Evolutionary conservation across 1,140 invertebrate species (phyloP).

Genomic region (Lethrus apterus): DNA sequence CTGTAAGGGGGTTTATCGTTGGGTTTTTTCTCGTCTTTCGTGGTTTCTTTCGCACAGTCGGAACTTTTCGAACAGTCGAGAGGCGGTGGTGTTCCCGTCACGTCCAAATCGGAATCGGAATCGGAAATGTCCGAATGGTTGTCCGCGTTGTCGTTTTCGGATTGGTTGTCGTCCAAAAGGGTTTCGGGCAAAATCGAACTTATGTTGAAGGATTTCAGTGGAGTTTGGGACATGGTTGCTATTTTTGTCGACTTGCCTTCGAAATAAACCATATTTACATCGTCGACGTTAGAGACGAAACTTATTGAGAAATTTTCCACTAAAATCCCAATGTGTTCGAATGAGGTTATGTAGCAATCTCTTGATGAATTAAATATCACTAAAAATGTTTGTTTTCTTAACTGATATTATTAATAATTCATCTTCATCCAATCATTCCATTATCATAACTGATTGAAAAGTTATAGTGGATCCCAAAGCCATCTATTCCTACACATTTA

Average conservation of each 20-base stretch:
- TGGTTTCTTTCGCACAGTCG: constrained; percentile 9
- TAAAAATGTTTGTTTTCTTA: too few relatives aligned
- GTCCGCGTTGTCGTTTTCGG: constrained; percentile 18
- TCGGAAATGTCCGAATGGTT: constrained; percentile 40
- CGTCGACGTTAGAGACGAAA: too few relatives aligned
- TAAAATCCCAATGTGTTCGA: too few relatives aligned
- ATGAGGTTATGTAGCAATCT: too few relatives aligned
- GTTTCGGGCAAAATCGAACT: constrained; percentile 63
- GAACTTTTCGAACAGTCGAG: constrained; percentile 55
- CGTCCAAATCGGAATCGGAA: constrained; percentile 71
- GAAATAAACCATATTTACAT: constrained; percentile 16
- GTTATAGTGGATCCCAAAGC: too few relatives aligned
- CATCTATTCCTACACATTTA: too few relatives aligned
- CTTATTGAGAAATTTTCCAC: too few relatives aligned
- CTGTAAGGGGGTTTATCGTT: constrained; percentile 93
- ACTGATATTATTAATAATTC: too few relatives aligned
- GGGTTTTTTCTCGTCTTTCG: constrained; percentile 48
- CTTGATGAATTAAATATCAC: too few relatives aligned
- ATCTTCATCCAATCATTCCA: too few relatives aligned
- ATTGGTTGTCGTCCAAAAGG: constrained; percentile 42
- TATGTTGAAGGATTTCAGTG: constrained; percentile 65
- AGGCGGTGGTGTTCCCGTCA: constrained; percentile 54
- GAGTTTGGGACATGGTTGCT: constrained; percentile 34
- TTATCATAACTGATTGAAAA: too few relatives aligned
- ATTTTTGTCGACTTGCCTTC: neutral